Conservation (phyloP, 2,888 invertebrate genomes). For the Morpho deidamia region DNA sequence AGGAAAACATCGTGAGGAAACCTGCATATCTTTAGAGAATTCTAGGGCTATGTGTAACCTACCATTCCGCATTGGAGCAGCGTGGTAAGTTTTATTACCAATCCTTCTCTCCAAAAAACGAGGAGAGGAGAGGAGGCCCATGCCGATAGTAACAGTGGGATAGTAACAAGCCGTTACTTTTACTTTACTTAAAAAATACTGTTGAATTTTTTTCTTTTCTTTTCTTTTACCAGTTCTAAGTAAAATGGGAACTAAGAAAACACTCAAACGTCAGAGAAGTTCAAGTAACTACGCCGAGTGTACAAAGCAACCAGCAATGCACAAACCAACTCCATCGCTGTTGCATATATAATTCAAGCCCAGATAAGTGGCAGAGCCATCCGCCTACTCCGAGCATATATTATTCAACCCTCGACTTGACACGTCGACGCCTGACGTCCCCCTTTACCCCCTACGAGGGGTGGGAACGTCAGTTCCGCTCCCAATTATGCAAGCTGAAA, state of each 20-base stretch:
- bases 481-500: constrained; percentile 74
- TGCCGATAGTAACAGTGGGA: too few relatives aligned
- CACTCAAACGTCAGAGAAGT: background rate
- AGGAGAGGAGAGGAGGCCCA: too few relatives aligned
- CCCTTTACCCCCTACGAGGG: constrained; percentile 32
- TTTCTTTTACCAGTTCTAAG: background rate
- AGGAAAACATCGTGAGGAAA: too few relatives aligned
- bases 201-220: background rate
- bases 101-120: too few relatives aligned
- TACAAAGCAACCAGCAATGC: constrained; percentile 13
- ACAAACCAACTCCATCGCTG: constrained; percentile 42
- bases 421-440: constrained; percentile 66
- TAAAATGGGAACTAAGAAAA: background rate
- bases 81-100: too few relatives aligned
- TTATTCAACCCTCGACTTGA: constrained; percentile 70
- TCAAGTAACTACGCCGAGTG: constrained; percentile 4
- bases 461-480: constrained; percentile 58
- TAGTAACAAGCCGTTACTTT: too few relatives aligned
- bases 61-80: too few relatives aligned
- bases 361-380: constrained; percentile 72
- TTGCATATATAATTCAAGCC: constrained; percentile 64
- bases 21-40: too few relatives aligned
- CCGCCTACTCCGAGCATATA: constrained; percentile 63
- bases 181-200: too few relatives aligned
- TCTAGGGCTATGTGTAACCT: too few relatives aligned